Evolutionary conservation across 2,888 invertebrate genomes (phyloP).

Genomic region (Acleris emargana): DNA sequence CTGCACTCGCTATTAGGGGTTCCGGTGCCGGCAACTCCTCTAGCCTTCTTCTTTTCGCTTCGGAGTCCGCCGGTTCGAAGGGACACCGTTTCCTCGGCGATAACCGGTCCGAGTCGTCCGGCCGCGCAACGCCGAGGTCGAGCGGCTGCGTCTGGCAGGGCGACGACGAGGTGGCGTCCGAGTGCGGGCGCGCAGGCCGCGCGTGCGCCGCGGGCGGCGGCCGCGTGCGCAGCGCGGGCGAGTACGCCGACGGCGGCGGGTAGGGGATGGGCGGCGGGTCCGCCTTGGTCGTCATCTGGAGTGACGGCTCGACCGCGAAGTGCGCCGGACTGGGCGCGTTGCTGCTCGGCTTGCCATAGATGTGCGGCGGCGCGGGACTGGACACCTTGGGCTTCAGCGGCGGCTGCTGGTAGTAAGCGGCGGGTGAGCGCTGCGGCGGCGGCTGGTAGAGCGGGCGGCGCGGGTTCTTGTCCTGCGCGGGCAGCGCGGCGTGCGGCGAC

Average conservation of each 20-base stretch:
- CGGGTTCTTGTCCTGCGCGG: conserved; percentile 57
- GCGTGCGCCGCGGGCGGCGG: conserved; percentile 85
- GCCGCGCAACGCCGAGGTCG: conserved; percentile 88
- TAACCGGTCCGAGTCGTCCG: conserved; percentile 81
- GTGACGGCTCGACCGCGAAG: conserved; percentile 69
- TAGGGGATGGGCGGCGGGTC: conserved; percentile 74
- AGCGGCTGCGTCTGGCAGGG: conserved; percentile 90
- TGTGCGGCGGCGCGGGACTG: conserved; percentile 90
- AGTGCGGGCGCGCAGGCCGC: conserved; percentile 67
- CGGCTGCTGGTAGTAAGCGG: conserved; percentile 78
- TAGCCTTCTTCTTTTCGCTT: conserved; percentile 86
- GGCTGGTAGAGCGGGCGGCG: conserved; percentile 66
- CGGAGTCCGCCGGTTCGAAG: conserved; percentile 77
- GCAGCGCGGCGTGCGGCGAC: conserved; percentile 64
- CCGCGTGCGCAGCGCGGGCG: conserved; percentile 63
- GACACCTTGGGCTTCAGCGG: conserved; percentile 87
- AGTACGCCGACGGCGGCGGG: conserved; percentile 71
- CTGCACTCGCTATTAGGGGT: conserved; percentile 88
- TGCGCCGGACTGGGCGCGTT: conserved; percentile 78
- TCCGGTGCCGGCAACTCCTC: conserved; percentile 83
- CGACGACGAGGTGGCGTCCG: conserved; percentile 62
- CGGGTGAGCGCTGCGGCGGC: conserved; percentile 68
- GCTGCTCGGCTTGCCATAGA: conserved; percentile 86
- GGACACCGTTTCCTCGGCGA: conserved; percentile 88
- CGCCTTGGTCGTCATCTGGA: conserved; percentile 85